Evolutionary conservation across 2,113 vertebrate genomes (phyloP).

Genomic region (Bos taurus): DNA sequence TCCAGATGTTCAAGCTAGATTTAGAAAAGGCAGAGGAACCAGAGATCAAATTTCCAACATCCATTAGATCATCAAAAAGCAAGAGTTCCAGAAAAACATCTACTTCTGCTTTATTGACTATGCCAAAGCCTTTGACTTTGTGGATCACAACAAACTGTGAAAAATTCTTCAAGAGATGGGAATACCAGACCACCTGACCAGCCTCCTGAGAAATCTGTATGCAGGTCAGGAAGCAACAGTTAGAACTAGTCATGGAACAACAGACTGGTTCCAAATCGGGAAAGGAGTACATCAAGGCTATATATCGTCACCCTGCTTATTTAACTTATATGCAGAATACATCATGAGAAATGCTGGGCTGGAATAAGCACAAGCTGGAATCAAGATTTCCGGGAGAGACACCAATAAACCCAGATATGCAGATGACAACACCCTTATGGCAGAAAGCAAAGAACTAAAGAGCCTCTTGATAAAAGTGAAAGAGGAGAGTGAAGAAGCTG

Average conservation of each 20-base stretch:
- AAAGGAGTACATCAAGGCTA: not conserved
- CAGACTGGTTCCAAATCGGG: not conserved
- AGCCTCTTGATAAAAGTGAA: not conserved
- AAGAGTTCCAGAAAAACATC: not conserved
- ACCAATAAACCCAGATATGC: not conserved
- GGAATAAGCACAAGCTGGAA: not conserved
- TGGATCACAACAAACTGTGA: not conserved
- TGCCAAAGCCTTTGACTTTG: not conserved
- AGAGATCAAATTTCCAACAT: not conserved
- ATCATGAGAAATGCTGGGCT: not conserved
- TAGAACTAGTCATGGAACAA: not conserved
- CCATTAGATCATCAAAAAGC: not conserved
- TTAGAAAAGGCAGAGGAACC: not conserved
- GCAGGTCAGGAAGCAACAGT: not conserved
- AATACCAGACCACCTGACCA: not conserved
- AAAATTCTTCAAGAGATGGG: not conserved
- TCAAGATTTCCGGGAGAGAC: not conserved
- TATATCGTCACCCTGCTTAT: not conserved
- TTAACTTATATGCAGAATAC: not conserved
- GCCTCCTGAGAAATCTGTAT: not conserved
- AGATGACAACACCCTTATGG: not conserved
- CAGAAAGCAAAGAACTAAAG: not conserved
- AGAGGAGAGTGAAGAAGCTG: not conserved
- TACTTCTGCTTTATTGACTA: not conserved
- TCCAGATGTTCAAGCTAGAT: not conserved